Conservation (phyloP, 64 coral and sea anemone genomes). For the Montipora efflorescens region DNA sequence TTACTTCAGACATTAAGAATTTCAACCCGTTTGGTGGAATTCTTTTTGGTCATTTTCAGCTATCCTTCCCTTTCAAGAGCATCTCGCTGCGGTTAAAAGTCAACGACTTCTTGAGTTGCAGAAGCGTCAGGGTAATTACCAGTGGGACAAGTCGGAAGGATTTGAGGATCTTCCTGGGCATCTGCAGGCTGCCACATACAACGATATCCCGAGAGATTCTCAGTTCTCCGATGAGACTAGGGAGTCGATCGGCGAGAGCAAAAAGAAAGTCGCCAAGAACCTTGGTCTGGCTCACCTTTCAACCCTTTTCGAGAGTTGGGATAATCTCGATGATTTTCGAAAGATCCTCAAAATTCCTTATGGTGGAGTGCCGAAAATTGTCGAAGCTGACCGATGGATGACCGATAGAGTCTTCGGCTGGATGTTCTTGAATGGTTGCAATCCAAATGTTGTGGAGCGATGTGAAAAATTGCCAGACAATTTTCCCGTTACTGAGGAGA, state of each 20-base stretch:
- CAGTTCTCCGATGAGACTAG: conserved; percentile 77
- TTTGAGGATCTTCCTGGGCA: conserved; percentile 67
- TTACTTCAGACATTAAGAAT: too few species aligned
- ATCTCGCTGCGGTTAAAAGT: conserved; percentile 47
- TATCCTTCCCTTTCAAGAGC: conserved; percentile 73
- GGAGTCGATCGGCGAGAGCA: conserved; percentile 56
- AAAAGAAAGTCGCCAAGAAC: conserved; percentile 38
- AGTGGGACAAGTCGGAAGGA: conserved; percentile 45
- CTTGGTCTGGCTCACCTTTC: conserved; percentile 66
- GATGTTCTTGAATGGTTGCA: conserved; percentile 88
- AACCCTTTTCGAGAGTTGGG: conserved; percentile 72
- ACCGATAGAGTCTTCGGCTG: conserved; percentile 84
- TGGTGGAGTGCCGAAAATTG: conserved; percentile 54
- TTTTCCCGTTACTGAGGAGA: conserved; percentile 78
- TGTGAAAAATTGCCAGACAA: conserved; percentile 75
- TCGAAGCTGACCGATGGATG: conserved; percentile 73
- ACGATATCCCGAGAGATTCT: conserved; percentile 78
- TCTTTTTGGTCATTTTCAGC: neutral
- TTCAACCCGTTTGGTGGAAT: too few species aligned
- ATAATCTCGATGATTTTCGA: conserved; percentile 74
- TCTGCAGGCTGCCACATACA: conserved; percentile 60
- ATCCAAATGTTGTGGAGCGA: conserved; percentile 77
- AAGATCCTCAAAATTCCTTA: conserved; percentile 61
- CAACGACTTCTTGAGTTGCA: conserved; percentile 64
- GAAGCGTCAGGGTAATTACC: conserved; percentile 71